Conservation (phyloP, 2,888 invertebrate genomes). For the Gerosis bhagava region DNA sequence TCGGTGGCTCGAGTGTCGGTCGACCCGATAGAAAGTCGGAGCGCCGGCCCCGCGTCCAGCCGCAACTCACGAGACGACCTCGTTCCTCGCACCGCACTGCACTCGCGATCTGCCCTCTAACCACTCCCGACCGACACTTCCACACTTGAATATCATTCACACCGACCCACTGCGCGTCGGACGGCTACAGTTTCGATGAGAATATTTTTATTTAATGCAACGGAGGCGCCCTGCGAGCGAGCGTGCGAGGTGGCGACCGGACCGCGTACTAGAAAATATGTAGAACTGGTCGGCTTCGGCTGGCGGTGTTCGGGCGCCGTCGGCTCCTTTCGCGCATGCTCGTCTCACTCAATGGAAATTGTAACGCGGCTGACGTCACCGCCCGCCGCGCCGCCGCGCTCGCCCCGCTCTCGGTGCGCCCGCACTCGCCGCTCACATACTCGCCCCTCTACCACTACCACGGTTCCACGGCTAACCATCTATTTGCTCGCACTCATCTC, state of each 20-base stretch:
- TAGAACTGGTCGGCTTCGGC: conserved; percentile 72
- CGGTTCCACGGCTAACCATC: not conserved
- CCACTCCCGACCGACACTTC: no score
- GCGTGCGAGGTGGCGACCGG: conserved; percentile 59
- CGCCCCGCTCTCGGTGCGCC: conserved; percentile 40
- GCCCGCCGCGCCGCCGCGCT: conserved; percentile 40
- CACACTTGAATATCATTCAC: conserved; percentile 29
- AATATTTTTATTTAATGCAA: conserved; percentile 36
- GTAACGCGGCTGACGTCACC: conserved; percentile 70
- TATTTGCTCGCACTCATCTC: no score
- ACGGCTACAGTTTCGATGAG: conserved; percentile 43
- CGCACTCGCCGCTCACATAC: conserved; percentile 43
- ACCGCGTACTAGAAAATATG: conserved; percentile 73
- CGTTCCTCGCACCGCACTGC: conserved; percentile 30
- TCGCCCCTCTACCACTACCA: conserved; percentile 12
- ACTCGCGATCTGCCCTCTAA: conserved; percentile 30
- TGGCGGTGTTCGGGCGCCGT: conserved; percentile 50
- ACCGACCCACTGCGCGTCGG: conserved; percentile 35
- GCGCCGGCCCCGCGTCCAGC: conserved; percentile 50
- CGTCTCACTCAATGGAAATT: conserved; percentile 65
- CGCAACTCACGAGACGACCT: conserved; percentile 54
- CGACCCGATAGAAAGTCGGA: conserved; percentile 57
- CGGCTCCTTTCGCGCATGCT: conserved; percentile 55
- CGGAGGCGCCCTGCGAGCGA: conserved; percentile 47
- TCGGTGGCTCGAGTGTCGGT: conserved; percentile 40